phyloP scores from a whole-genome alignment of 1,140 invertebrate genomes.

The Alviniconcha marisindica region DNA sequence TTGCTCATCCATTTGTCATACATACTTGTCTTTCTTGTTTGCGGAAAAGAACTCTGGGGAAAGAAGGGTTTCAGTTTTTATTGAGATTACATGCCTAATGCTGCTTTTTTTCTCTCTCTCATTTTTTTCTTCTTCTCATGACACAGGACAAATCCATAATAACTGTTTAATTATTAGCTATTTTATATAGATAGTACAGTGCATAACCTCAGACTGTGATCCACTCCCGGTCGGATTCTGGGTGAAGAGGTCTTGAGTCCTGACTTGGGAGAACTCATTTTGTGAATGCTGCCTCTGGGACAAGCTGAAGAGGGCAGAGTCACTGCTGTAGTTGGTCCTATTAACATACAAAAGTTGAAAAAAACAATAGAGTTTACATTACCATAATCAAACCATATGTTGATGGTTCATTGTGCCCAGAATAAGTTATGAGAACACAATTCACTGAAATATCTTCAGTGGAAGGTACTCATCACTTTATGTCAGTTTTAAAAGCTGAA shows the following conservation, averaged over 20 bases:
- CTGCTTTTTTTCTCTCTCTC: background rate
- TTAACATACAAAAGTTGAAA: background rate
- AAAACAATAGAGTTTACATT: background rate
- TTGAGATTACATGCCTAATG: background rate
- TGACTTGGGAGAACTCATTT: constrained; percentile 28
- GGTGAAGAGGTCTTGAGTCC: constrained; percentile 33
- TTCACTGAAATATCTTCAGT: too few species aligned
- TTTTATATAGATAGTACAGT: background rate
- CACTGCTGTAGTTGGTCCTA: constrained; percentile 27
- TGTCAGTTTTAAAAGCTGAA: too few species aligned
- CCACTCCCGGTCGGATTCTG: constrained; percentile 20
- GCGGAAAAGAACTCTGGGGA: background rate
- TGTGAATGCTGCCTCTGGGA: constrained; percentile 36
- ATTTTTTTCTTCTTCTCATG: too few species aligned
- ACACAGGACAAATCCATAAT: constrained; percentile 14
- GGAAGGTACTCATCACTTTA: too few species aligned
- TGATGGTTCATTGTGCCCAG: too few species aligned
- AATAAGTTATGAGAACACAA: too few species aligned
- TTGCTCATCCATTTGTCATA: constrained; percentile 38
- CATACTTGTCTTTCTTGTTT: constrained; percentile 20
- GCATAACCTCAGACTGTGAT: constrained; percentile 26
- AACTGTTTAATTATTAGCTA: background rate
- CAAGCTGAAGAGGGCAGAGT: constrained; percentile 34
- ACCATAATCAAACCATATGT: too few species aligned
- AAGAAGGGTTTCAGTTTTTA: background rate